Percentiles rank a stretch among this genome's conserved stretches.
Evolutionary conservation across 2,888 invertebrate species (phyloP).

Genomic region (Orchesellides sinensis): DNA sequence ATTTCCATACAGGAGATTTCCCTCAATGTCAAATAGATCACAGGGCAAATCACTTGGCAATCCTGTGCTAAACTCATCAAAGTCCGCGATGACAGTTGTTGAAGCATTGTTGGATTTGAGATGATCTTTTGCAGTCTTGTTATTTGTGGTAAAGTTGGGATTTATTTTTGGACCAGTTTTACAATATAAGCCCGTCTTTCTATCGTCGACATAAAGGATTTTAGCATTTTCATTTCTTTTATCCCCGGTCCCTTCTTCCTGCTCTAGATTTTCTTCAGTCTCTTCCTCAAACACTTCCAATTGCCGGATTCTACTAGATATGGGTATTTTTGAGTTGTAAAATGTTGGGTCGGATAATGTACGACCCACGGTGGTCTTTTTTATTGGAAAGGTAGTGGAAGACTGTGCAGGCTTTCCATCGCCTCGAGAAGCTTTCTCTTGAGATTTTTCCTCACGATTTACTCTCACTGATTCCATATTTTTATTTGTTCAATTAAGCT

Average conservation of each 20-base stretch:
- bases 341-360: constrained; percentile 13
- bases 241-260: neutral
- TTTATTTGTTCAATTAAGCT: no score
- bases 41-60: constrained; percentile 72
- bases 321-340: neutral
- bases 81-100: constrained; percentile 35
- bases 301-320: neutral
- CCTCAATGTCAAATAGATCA: constrained; percentile 73
- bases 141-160: neutral
- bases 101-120: constrained; percentile 13
- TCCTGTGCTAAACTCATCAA: constrained; percentile 71
- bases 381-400: neutral
- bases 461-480: constrained; percentile 36
- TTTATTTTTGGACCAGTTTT: no score
- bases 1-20: constrained; percentile 65
- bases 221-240: neutral
- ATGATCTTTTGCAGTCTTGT: no score
- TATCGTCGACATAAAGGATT: no score
- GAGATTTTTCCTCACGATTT: constrained; percentile 12
- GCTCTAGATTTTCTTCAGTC: constrained; percentile 39
- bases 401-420: neutral
- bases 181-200: no score
- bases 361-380: neutral
- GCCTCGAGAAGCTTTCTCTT: neutral
- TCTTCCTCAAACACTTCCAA: constrained; percentile 48